These are phyloP conservation scores for Umimayanthus kanabou DNA, from an alignment of 92 coral and sea anemone genomes.

Conservation along the genomic window DNA sequence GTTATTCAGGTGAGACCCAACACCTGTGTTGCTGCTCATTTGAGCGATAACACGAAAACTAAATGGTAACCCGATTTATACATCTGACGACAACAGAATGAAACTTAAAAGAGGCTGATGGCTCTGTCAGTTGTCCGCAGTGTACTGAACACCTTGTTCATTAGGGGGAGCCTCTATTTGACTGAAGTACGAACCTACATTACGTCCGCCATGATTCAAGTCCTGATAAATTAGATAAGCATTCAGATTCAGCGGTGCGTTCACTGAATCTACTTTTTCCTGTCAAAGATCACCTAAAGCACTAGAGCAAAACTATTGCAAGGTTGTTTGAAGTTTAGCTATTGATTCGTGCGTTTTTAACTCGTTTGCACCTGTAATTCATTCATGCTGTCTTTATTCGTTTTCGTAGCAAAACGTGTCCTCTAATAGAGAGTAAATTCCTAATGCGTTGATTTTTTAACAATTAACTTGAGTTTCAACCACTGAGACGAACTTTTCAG, in stretches of 20 bases:
- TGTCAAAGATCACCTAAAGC: not conserved
- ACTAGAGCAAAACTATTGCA: too few relatives aligned
- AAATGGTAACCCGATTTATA: not conserved
- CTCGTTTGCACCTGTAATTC: not conserved
- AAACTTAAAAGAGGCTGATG: not conserved
- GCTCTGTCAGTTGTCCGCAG: not conserved
- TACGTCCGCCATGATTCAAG: not conserved
- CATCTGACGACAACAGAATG: conserved; percentile 4
- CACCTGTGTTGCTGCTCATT: conserved; percentile 22
- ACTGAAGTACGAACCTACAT: not conserved
- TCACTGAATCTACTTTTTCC: not conserved
- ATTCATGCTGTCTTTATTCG: too few relatives aligned
- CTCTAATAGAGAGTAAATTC: too few relatives aligned
- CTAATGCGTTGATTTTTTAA: too few relatives aligned
- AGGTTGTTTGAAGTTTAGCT: too few relatives aligned
- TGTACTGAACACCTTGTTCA: not conserved
- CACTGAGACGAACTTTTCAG: not conserved
- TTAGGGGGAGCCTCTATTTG: not conserved
- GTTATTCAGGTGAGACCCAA: conserved; percentile 19
- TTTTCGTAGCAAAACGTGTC: not conserved
- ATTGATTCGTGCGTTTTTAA: not conserved
- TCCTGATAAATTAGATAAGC: not conserved
- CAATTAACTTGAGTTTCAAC: too few relatives aligned
- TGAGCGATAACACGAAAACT: not conserved
- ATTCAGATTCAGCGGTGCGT: not conserved